These are phyloP conservation scores for Zaprionus ghesquierei DNA, from an alignment of 1,140 invertebrate species.

Conservation along the genomic window DNA sequence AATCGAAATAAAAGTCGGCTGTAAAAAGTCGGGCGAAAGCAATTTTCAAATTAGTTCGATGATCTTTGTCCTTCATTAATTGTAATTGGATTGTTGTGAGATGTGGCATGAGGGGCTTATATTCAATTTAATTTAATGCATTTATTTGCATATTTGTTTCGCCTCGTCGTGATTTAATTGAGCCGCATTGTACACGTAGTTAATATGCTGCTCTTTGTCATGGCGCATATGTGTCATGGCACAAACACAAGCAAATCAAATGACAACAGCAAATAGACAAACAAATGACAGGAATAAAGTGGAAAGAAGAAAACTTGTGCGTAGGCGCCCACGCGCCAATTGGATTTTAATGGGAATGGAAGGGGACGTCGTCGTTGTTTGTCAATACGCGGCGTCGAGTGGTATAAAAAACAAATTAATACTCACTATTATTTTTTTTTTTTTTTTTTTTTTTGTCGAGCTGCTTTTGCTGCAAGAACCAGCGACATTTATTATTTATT, in stretches of 20 bases:
- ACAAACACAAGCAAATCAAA: constrained; percentile 24
- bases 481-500: too few relatives aligned
- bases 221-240: constrained; percentile 15
- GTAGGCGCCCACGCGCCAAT: constrained; percentile 40
- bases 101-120: neutral
- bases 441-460: too few relatives aligned
- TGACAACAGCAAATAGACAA: constrained; percentile 32
- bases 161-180: constrained; percentile 31
- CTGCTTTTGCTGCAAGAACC: too few relatives aligned
- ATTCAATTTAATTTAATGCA: constrained; percentile 64
- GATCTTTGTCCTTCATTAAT: constrained; percentile 27
- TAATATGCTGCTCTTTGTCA: constrained; percentile 37
- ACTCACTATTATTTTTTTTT: constrained; percentile 23
- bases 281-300: constrained; percentile 18
- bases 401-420: constrained; percentile 32
- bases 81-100: constrained; percentile 29
- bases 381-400: too few relatives aligned
- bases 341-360: neutral
- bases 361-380: neutral
- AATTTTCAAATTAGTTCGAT: constrained; percentile 30
- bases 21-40: neutral
- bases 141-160: constrained; percentile 62
- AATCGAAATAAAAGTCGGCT: constrained; percentile 12
- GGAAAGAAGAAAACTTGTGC: constrained; percentile 11
- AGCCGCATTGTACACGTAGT: constrained; percentile 23